Conservation (phyloP, 2,797 vertebrate genomes). For the Acomys russatus region DNA sequence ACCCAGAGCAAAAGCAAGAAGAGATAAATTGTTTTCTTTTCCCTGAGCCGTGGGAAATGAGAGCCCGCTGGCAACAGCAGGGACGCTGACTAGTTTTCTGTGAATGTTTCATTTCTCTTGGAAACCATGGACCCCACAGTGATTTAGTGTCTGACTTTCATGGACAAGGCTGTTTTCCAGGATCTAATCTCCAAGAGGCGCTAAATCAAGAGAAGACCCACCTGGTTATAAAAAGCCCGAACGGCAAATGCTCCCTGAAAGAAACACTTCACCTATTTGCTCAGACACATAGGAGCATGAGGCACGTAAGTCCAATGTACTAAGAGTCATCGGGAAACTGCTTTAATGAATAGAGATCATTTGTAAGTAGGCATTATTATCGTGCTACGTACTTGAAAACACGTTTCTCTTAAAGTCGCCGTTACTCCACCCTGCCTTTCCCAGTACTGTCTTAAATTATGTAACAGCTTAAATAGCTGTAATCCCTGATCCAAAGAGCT, state of each 20-base stretch:
- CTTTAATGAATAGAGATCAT: conserved; percentile 15
- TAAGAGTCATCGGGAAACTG: conserved; percentile 5
- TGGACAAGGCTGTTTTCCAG: not conserved
- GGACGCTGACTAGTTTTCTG: not conserved
- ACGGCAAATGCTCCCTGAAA: not conserved
- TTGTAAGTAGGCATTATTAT: not conserved
- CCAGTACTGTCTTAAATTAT: conserved; percentile 29
- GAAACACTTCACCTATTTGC: conserved; percentile 6
- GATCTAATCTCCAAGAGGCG: conserved; percentile 9
- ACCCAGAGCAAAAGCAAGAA: conserved; percentile 46
- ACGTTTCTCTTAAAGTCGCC: conserved; percentile 11
- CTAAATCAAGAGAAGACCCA: not conserved
- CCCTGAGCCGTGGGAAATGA: not conserved
- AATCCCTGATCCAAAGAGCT: conserved; percentile 23
- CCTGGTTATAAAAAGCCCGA: conserved; percentile 5
- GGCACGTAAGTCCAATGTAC: not conserved
- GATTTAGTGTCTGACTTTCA: conserved; percentile 29
- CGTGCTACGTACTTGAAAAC: not conserved
- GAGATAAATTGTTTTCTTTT: not conserved
- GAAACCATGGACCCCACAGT: conserved; percentile 23
- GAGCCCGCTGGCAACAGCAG: not conserved
- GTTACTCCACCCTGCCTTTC: not conserved
- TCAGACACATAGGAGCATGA: not conserved
- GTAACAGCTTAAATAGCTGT: not conserved
- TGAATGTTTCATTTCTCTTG: conserved; percentile 54